phyloP scores from a whole-genome alignment of 1,140 invertebrate genomes.

The Drosophila ananassae region DNA sequence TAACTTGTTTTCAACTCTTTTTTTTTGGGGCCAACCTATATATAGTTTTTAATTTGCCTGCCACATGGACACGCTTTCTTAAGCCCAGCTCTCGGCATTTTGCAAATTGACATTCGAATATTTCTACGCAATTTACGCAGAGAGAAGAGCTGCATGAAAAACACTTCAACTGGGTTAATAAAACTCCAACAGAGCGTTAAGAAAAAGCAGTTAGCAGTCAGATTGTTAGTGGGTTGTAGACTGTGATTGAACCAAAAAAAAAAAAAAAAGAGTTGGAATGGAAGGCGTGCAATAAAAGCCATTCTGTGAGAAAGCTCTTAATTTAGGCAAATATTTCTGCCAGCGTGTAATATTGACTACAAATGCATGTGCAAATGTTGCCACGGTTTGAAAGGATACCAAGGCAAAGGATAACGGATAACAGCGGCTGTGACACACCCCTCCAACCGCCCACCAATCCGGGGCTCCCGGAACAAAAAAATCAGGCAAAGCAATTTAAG shows the following conservation, averaged over 20 bases:
- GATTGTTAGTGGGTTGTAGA: slow-evolving; percentile 50
- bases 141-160: slow-evolving; percentile 24
- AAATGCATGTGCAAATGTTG: slow-evolving; percentile 83
- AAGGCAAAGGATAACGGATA: slow-evolving; percentile 29
- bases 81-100: slow-evolving; percentile 50
- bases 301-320: slow-evolving; percentile 50
- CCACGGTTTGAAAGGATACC: slow-evolving; percentile 74
- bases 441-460: slow-evolving; percentile 11
- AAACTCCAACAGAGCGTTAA: slow-evolving; percentile 69
- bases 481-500: slow-evolving; percentile 76
- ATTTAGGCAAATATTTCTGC: slow-evolving; percentile 77
- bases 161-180: slow-evolving; percentile 64
- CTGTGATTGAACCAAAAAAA: slow-evolving; percentile 56
- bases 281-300: slow-evolving; percentile 28
- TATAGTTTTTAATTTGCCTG: slow-evolving; percentile 23
- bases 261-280: slow-evolving; percentile 6
- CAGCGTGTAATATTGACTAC: slow-evolving; percentile 80
- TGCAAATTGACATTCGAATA: slow-evolving; percentile 73
- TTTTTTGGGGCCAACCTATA: not conserved
- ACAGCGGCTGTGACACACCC: slow-evolving; percentile 46
- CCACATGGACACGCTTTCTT: slow-evolving; percentile 67
- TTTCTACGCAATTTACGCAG: slow-evolving; percentile 69
- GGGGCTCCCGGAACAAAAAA: slow-evolving; percentile 1
- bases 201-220: slow-evolving; percentile 73
- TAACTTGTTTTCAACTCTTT: not conserved